These are phyloP conservation scores for Standfussiana lucernea DNA, from an alignment of 2,888 invertebrate species.

Conservation along the genomic window DNA sequence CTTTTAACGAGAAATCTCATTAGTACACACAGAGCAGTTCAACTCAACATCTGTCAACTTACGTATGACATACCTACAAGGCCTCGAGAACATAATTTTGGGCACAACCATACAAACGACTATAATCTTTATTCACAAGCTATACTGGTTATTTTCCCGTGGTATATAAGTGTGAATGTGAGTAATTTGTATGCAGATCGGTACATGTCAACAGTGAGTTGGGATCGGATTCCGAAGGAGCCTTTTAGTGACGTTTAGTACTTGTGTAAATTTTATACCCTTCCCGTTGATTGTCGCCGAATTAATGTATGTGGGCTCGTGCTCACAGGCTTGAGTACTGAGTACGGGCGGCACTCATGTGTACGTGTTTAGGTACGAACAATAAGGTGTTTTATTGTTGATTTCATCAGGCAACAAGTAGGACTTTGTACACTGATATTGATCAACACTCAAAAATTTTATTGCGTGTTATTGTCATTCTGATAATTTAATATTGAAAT, in stretches of 20 bases:
- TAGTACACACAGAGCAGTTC: conserved; percentile 65
- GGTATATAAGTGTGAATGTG: conserved; percentile 50
- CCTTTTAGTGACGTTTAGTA: conserved; percentile 73
- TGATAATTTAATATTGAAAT: neutral
- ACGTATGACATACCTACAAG: conserved; percentile 68
- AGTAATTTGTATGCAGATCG: conserved; percentile 76
- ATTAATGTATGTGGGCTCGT: conserved; percentile 57
- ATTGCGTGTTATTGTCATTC: neutral
- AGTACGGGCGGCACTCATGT: neutral
- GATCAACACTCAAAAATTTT: neutral
- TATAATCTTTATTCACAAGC: conserved; percentile 33
- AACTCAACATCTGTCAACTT: conserved; percentile 72
- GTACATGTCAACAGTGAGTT: conserved; percentile 73
- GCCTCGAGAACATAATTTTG: conserved; percentile 60
- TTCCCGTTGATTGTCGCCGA: conserved; percentile 65
- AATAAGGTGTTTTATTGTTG: neutral
- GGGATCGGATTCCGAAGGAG: conserved; percentile 67
- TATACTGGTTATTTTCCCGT: conserved; percentile 47
- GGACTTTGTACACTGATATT: neutral
- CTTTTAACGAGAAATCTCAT: conserved; percentile 61
- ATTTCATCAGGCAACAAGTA: neutral
- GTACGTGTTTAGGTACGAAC: conserved; percentile 10
- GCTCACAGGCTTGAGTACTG: neutral
- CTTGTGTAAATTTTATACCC: conserved; percentile 73
- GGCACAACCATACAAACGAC: conserved; percentile 21